Conservation (phyloP, 2,113 vertebrate genomes). For the Columbina picui region DNA sequence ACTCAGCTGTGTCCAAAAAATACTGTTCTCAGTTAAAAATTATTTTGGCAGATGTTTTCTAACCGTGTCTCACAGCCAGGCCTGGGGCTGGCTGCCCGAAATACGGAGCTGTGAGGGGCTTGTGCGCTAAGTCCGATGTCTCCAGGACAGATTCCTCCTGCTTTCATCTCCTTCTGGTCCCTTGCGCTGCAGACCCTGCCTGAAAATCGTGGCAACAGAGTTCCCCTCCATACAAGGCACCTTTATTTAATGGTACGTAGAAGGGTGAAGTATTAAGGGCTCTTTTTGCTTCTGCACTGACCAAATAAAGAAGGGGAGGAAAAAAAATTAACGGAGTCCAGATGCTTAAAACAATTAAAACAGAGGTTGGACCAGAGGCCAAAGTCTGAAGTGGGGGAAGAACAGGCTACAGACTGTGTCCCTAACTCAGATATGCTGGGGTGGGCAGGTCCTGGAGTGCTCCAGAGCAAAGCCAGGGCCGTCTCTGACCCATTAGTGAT, state of each 20-base stretch:
- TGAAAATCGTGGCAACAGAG: neutral
- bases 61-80: neutral
- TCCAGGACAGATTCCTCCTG: neutral
- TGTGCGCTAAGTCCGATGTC: neutral
- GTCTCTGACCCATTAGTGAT: neutral
- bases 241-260: neutral
- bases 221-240: rapidly evolving
- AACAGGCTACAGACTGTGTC: neutral
- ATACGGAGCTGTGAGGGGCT: neutral
- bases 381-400: neutral
- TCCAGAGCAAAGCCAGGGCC: neutral
- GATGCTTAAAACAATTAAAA: neutral
- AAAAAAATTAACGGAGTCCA: neutral
- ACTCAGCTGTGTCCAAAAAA: neutral
- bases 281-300: neutral
- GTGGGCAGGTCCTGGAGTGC: neutral
- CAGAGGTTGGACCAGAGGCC: neutral
- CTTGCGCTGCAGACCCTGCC: neutral
- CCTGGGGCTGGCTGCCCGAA: neutral
- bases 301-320: neutral
- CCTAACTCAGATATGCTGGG: neutral
- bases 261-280: neutral
- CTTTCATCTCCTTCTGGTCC: rapidly evolving
- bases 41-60: neutral
- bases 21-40: neutral